Evolutionary conservation across 2,888 invertebrate genomes (phyloP), one percentile per base, ranked within the genome.

Genomic region (Apantesis nais): DNA sequence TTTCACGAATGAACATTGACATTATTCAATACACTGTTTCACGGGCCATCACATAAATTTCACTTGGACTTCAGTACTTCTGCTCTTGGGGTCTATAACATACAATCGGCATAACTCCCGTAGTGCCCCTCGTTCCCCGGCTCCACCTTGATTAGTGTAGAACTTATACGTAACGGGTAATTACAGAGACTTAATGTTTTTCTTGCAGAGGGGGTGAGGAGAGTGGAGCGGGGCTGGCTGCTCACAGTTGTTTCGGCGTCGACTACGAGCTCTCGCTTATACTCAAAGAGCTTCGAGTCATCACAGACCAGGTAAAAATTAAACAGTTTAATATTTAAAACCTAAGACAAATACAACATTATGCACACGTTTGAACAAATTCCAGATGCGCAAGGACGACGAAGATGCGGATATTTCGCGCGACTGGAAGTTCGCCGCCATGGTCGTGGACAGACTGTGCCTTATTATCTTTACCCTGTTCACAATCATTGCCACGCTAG

Each of bases 391-490:
- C 93, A 98, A 98, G 95, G 98, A 99, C 92, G 99, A 99, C 95
- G 98, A 98, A 94, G 97, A 98, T 89, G 97, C 97, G 94, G 98
- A 98, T 95, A 96, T 99, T 93, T 97, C 98, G 94, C 98, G 98
- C 96, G 99, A 99, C 97, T 99, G 99, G 99, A 99, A 99, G 96
- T 99, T 99, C 96, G 99, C 99, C 95, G 99, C 99, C 95, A 99
- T 99, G 98, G 99, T 99, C 96, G 98, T 99, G 96, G 99, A 99
- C 97, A 97, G 99, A 97, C 97, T 99, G 97, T 99, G 99, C 97
- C 98, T 99, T 97, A 98, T 99, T 97, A 97, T 99, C 96, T 99
- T 99, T 97, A 98, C 99, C 96, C 97, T 98, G 96, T 99, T 99
- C 97, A 99, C 99, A 96, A 98, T 98, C 96, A 97, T 98, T 96